Percentiles rank a stretch among this genome's conserved stretches.
Conservation (phyloP, 2,113 vertebrate genomes). For the Elephas maximus region DNA sequence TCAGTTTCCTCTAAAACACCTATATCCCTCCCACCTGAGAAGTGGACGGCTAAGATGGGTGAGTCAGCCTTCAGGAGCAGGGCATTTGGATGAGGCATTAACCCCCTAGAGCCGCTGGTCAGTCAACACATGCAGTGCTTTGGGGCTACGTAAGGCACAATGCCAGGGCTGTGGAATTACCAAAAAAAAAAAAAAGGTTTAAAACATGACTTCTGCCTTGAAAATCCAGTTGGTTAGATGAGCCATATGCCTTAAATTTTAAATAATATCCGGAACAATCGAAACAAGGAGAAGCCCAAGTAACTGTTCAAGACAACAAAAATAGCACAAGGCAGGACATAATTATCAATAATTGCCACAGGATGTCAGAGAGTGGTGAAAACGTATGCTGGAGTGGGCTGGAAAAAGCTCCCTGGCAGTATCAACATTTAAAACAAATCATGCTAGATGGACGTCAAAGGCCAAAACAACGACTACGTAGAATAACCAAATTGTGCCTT, state of each 20-base stretch:
- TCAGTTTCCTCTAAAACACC: neutral
- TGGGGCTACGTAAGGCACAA: neutral
- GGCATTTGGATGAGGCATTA: neutral
- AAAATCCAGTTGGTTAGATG: neutral
- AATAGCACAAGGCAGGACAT: neutral
- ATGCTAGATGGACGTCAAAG: neutral
- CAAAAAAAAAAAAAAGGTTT: neutral
- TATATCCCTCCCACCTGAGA: neutral
- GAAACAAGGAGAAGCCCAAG: conserved; percentile 46
- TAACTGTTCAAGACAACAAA: conserved; percentile 49
- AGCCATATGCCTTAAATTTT: conserved; percentile 15
- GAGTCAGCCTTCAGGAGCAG: neutral
- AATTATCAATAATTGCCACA: conserved; percentile 54
- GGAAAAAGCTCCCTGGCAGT: neutral
- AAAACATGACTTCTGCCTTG: neutral
- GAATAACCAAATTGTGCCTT: neutral
- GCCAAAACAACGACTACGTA: neutral
- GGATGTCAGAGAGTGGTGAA: conserved; percentile 38
- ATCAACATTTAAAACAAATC: neutral
- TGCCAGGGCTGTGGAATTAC: neutral
- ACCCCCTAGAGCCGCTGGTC: neutral
- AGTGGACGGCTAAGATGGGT: neutral
- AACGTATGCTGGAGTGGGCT: neutral
- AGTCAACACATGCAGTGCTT: neutral
- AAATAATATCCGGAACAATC: conserved; percentile 24